Evolutionary conservation across 2,888 invertebrate genomes (phyloP).

Genomic region (Archips crataeganus): DNA sequence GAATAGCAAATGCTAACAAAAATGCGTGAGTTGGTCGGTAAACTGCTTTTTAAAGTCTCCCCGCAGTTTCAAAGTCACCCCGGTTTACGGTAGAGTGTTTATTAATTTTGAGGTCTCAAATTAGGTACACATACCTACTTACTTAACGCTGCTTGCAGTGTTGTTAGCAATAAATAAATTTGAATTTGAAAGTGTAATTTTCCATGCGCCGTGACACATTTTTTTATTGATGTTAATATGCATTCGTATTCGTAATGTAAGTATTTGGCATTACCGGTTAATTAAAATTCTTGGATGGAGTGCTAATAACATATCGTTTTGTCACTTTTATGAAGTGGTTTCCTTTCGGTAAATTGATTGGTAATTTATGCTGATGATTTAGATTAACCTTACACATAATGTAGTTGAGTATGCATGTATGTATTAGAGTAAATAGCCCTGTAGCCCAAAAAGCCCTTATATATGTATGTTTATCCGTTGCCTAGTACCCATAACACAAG

Average conservation of each 20-base stretch:
- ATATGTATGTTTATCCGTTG: no score
- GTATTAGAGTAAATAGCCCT: neutral
- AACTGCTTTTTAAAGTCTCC: no score
- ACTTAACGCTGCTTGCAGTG: neutral
- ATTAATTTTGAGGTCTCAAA: no score
- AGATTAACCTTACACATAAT: conserved; percentile 5
- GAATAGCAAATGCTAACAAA: no score
- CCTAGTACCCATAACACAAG: no score
- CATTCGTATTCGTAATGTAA: neutral
- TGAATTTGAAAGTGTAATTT: neutral
- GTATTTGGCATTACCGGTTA: conserved; percentile 13
- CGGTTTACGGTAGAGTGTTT: no score
- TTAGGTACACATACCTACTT: no score
- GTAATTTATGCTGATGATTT: conserved; percentile 15
- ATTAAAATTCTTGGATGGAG: conserved; percentile 24
- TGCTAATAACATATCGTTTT: conserved; percentile 21
- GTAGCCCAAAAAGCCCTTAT: no score
- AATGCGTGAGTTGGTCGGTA: no score
- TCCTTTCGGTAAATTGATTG: conserved; percentile 15
- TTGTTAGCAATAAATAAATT: neutral
- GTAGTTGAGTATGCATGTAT: neutral
- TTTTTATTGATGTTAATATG: neutral
- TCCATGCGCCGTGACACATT: neutral
- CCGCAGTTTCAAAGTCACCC: no score
- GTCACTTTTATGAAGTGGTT: conserved; percentile 19